Evolutionary conservation across 1,140 invertebrate genomes (phyloP), one percentile per base, ranked within the genome.

Genomic region (Hetaerina americana): DNA sequence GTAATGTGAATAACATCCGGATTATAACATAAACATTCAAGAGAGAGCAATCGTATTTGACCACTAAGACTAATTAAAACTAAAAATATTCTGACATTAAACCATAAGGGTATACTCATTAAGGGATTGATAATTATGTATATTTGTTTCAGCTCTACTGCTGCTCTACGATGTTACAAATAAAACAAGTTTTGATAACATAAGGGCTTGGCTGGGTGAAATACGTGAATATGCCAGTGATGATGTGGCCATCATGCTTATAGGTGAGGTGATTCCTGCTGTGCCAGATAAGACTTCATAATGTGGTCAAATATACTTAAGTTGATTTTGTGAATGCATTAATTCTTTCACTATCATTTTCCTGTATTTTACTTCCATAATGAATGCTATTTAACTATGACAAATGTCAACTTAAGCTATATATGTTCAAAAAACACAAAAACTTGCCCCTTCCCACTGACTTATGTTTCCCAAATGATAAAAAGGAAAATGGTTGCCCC

Each of bases 81-180:
- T n/a, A n/a, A n/a, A n/a, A n/a, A n/a, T n/a, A n/a, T n/a, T 67
- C 26, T 24, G 66, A 18, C 25, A 25, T 5, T 25, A 68, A 68
- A 68, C 26, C 6, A 68, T 26, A 1, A 26, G 15, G 26, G 15
- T 25, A 68, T 18, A 12, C 6, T 67, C 22, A n/a, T n/a, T 6
- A 67, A 67, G 6, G 22, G 5, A 40, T 40, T 18, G 40, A 12
- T 18, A 22, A 57, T 1, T 18, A 10, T 57, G 22, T 57, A 68
- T 75, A 80, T 82, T 74, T 91, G 85, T 76, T 73, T 75, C 82
- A 93, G 91, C 91, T 10, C 81, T 96, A 70, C 86, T 97, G 49
- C 84, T 97, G 71, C 87, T 97, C 0, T 97, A 96, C 81, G 95
- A 97, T 80, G 92, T 97, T 70, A 96, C 93, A 57, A 94, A 93